Evolutionary conservation across 2,797 vertebrate genomes (phyloP).

Genomic region (Macropodus opercularis): DNA sequence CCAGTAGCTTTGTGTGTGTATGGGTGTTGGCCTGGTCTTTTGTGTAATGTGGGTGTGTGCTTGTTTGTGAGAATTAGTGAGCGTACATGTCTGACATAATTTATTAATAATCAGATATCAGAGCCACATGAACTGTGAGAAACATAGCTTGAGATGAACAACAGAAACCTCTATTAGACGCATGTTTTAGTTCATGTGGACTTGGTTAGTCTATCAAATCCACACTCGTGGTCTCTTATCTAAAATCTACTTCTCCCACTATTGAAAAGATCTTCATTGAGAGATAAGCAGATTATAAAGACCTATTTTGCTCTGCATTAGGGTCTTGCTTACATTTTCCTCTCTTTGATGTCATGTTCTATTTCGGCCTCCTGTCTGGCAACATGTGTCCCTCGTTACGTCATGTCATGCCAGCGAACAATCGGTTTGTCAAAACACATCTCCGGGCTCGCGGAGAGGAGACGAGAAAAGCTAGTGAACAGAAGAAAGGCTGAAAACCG

Average conservation of each 20-base stretch:
- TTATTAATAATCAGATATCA: constrained; percentile 52
- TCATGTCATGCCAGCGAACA: constrained; percentile 73
- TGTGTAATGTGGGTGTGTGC: constrained; percentile 22
- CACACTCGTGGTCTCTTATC: constrained; percentile 42
- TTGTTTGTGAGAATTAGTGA: constrained; percentile 23
- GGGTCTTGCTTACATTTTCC: constrained; percentile 59
- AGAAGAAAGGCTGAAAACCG: constrained; percentile 49
- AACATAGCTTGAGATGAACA: constrained; percentile 46
- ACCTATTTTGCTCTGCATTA: constrained; percentile 47
- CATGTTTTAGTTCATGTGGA: constrained; percentile 58
- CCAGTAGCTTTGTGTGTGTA: constrained; percentile 1
- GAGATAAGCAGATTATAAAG: constrained; percentile 68
- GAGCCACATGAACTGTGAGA: constrained; percentile 4
- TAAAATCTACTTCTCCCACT: constrained; percentile 48
- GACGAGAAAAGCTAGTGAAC: constrained; percentile 44
- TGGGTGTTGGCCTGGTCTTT: constrained; percentile 8
- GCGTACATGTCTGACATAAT: constrained; percentile 25
- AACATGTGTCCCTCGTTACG: constrained; percentile 78
- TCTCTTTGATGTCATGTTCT: constrained; percentile 69
- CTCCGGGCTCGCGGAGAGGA: constrained; percentile 51
- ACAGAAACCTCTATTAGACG: constrained; percentile 48
- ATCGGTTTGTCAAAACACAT: constrained; percentile 77
- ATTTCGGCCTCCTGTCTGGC: constrained; percentile 54
- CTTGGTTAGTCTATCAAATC: constrained; percentile 61
- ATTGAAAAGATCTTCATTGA: constrained; percentile 69